phyloP scores from a whole-genome alignment of 2,888 invertebrate genomes.

The Drosophila stalkeri region DNA sequence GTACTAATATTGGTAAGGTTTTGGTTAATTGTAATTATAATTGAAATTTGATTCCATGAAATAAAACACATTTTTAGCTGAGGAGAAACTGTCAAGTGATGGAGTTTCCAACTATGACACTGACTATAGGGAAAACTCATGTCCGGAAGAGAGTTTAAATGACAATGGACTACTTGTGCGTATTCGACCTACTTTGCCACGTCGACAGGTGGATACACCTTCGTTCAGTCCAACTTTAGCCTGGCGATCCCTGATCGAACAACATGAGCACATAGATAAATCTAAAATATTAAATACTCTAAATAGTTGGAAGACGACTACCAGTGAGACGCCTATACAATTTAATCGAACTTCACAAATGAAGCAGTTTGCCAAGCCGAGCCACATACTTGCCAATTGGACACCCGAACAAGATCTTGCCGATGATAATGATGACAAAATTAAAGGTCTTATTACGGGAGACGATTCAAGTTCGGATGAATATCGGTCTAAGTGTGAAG shows the following conservation, averaged over 20 bases:
- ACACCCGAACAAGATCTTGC: slow-evolving; percentile 95
- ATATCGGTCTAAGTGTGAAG: slow-evolving; percentile 55
- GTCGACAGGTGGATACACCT: slow-evolving; percentile 91
- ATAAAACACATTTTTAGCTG: slow-evolving; percentile 17
- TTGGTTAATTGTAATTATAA: too few species aligned
- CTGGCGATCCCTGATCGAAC: slow-evolving; percentile 89
- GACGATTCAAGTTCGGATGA: slow-evolving; percentile 82
- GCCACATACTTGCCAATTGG: slow-evolving; percentile 86
- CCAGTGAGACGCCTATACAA: slow-evolving; percentile 51
- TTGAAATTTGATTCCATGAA: neutral
- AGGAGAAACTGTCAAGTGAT: slow-evolving; percentile 26
- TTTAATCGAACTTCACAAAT: slow-evolving; percentile 38
- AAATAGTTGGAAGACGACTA: slow-evolving; percentile 2
- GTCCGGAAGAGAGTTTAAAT: slow-evolving; percentile 80
- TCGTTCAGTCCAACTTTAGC: slow-evolving; percentile 93
- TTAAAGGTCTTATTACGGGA: slow-evolving; percentile 46
- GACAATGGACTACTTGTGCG: slow-evolving; percentile 90
- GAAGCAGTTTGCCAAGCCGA: slow-evolving; percentile 26
- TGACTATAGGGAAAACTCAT: slow-evolving; percentile 86
- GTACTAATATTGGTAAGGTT: slow-evolving; percentile 20
- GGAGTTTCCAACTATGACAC: slow-evolving; percentile 86
- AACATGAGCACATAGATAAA: slow-evolving; percentile 59
- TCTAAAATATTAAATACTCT: slow-evolving; percentile 12
- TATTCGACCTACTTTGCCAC: slow-evolving; percentile 91
- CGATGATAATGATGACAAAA: slow-evolving; percentile 86